phyloP scores from a whole-genome alignment of 2,113 vertebrate species.

The Microcebus ravelobensis region DNA sequence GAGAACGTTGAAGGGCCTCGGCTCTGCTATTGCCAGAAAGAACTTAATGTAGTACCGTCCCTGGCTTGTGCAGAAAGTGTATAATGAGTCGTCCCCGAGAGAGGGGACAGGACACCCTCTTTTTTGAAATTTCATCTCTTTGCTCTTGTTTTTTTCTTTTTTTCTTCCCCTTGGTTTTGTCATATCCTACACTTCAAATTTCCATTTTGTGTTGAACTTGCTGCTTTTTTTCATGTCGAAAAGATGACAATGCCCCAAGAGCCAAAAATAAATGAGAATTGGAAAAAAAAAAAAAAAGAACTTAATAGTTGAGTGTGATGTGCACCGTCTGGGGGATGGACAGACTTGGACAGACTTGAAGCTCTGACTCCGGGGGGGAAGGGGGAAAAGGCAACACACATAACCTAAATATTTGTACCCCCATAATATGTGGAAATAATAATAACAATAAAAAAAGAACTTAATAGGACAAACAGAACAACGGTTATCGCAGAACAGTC shows the following conservation, averaged over 20 bases:
- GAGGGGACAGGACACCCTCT: not conserved
- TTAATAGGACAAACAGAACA: not conserved
- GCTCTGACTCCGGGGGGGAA: too few relatives aligned
- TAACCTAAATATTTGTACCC: too few relatives aligned
- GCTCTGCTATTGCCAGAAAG: not conserved
- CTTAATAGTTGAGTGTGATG: too few relatives aligned
- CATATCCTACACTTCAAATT: constrained; percentile 44
- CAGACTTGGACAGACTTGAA: too few relatives aligned
- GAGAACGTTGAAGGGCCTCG: not conserved
- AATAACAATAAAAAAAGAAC: too few relatives aligned
- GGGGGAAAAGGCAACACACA: too few relatives aligned
- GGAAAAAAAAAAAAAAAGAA: constrained; percentile 28
- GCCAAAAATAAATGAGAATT: constrained; percentile 77
- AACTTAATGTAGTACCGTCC: too few relatives aligned
- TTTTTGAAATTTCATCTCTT: not conserved
- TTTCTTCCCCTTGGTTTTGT: not conserved
- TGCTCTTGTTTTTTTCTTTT: not conserved
- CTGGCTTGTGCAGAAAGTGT: not conserved
- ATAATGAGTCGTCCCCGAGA: not conserved
- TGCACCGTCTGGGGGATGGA: too few relatives aligned
- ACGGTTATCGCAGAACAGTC: rapidly evolving
- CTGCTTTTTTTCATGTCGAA: constrained; percentile 84
- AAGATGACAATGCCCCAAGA: constrained; percentile 77
- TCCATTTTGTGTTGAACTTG: constrained; percentile 80
- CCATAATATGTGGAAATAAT: too few relatives aligned